Conservation (phyloP, 2,797 vertebrate genomes). For the Mormyrus proboscirostris region DNA sequence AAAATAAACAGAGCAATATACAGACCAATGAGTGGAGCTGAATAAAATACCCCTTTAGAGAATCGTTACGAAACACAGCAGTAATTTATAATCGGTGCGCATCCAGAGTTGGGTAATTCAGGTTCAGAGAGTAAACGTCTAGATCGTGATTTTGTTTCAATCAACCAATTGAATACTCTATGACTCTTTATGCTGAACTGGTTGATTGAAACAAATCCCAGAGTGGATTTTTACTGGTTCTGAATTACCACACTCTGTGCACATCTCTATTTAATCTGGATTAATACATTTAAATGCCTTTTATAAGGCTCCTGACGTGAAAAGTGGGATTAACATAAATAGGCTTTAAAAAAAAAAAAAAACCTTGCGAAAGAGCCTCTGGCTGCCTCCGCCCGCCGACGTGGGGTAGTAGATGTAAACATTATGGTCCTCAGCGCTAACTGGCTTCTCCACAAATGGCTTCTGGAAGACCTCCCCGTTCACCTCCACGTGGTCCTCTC, state of each 20-base stretch:
- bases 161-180: neutral
- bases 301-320: neutral
- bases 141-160: neutral
- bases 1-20: neutral
- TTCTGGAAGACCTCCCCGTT: conserved; percentile 83
- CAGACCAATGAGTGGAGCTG: neutral
- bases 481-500: conserved; percentile 83
- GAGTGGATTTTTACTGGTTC: neutral
- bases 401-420: conserved; percentile 88
- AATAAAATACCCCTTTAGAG: neutral
- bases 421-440: conserved; percentile 83
- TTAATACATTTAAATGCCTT: neutral
- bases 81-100: neutral
- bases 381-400: conserved; percentile 79
- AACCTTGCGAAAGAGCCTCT: conserved; percentile 82
- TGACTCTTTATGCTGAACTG: neutral
- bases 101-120: neutral
- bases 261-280: neutral
- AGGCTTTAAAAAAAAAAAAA: neutral
- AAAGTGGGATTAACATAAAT: neutral
- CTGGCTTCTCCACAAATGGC: conserved; percentile 83
- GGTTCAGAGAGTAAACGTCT: neutral
- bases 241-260: neutral
- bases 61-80: neutral
- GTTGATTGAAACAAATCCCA: neutral